These are phyloP conservation scores for Cancer borealis DNA, from an alignment of 2,888 invertebrate species.

Conservation along the genomic window DNA sequence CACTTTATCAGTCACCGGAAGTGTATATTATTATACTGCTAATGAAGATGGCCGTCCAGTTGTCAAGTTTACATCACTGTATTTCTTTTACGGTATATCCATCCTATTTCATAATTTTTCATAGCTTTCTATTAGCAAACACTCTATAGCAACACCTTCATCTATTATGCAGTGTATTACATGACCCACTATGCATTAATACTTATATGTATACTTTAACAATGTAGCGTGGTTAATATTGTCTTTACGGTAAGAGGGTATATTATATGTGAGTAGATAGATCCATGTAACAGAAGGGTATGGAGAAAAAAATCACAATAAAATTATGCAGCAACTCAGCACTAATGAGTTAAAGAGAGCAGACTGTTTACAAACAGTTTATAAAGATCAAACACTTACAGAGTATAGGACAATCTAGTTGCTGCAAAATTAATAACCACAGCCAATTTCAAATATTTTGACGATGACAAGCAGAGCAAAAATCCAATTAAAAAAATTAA, in stretches of 20 bases:
- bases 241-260: no score
- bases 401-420: not conserved
- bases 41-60: not conserved
- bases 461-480: not conserved
- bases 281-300: not conserved
- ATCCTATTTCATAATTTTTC: no score
- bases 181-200: not conserved
- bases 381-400: not conserved
- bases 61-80: no score
- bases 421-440: not conserved
- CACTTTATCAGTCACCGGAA: not conserved
- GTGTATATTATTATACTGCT: not conserved
- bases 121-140: not conserved
- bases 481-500: not conserved
- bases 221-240: no score
- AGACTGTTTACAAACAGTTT: not conserved
- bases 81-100: no score
- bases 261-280: no score
- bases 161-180: not conserved
- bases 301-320: not conserved
- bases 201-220: not conserved
- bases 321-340: not conserved
- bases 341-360: slow-evolving; percentile 11
- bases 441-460: not conserved
- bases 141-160: not conserved